A percentile compares a stretch with the other conserved stretches of the same genome.
phyloP scores from a whole-genome alignment of 2,888 invertebrate genomes.

The Noctua janthe region DNA sequence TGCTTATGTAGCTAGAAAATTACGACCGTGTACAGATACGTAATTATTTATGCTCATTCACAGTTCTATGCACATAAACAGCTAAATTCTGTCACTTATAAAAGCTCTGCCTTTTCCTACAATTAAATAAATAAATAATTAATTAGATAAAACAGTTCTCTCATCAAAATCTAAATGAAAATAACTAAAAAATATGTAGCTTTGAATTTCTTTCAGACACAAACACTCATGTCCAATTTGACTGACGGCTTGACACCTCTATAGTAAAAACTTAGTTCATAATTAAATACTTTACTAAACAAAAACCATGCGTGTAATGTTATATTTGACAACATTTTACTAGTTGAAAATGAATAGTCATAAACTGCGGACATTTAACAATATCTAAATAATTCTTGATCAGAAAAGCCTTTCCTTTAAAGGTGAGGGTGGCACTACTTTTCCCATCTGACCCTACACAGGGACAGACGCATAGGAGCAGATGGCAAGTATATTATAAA shows the following conservation, averaged over 20 bases:
- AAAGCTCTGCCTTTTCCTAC: not conserved
- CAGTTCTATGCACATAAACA: not conserved
- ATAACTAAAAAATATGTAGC: not conserved
- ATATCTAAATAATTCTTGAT: not conserved
- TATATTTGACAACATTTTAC: not conserved
- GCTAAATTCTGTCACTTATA: not conserved
- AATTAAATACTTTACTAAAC: slow-evolving; percentile 30
- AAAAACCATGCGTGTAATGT: slow-evolving; percentile 40
- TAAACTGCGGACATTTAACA: not conserved
- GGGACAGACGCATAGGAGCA: not conserved
- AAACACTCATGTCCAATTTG: slow-evolving; percentile 14
- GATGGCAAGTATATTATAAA: not conserved
- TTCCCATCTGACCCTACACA: not conserved
- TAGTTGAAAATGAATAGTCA: not conserved
- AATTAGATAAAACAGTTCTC: not conserved
- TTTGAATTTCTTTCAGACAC: not conserved
- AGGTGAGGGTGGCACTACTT: not conserved
- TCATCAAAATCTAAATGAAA: not conserved
- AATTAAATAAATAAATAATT: not conserved
- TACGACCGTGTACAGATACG: too few relatives aligned
- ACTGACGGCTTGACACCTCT: slow-evolving; percentile 61
- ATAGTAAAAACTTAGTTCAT: slow-evolving; percentile 38
- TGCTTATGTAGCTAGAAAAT: not conserved
- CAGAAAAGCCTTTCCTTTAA: not conserved
- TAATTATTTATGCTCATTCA: not conserved